These are phyloP conservation scores for Eueremaeus valkanovi DNA, from an alignment of 2,888 invertebrate genomes.

Conservation along the genomic window DNA sequence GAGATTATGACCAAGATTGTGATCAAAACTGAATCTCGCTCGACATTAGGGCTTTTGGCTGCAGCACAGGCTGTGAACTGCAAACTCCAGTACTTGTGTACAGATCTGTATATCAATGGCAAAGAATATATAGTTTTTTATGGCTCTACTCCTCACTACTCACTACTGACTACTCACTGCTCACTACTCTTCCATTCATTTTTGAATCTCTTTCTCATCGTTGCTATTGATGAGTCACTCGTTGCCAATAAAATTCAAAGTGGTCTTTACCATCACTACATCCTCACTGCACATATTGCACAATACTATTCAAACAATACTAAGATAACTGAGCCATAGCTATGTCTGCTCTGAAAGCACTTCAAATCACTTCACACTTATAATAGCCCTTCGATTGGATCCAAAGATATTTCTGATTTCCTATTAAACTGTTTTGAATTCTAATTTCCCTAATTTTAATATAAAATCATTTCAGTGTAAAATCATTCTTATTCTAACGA, in stretches of 20 bases:
- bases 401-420: background rate
- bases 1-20: conserved; percentile 9
- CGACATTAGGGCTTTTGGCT: background rate
- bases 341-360: background rate
- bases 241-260: conserved; percentile 21
- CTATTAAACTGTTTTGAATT: background rate
- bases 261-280: background rate
- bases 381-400: background rate
- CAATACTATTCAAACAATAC: background rate
- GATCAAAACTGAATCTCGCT: background rate
- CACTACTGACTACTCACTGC: no score
- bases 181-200: background rate
- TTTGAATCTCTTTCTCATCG: conserved; percentile 1
- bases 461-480: background rate
- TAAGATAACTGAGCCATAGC: background rate
- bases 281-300: no score
- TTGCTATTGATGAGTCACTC: conserved; percentile 16
- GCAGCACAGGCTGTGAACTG: background rate
- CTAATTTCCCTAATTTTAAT: background rate
- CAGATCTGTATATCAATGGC: background rate
- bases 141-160: background rate
- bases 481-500: background rate
- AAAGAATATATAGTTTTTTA: background rate
- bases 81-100: background rate
- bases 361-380: background rate